These are phyloP conservation scores for Platycnemis pennipes DNA, from an alignment of 2,888 invertebrate genomes.

Conservation along the genomic window DNA sequence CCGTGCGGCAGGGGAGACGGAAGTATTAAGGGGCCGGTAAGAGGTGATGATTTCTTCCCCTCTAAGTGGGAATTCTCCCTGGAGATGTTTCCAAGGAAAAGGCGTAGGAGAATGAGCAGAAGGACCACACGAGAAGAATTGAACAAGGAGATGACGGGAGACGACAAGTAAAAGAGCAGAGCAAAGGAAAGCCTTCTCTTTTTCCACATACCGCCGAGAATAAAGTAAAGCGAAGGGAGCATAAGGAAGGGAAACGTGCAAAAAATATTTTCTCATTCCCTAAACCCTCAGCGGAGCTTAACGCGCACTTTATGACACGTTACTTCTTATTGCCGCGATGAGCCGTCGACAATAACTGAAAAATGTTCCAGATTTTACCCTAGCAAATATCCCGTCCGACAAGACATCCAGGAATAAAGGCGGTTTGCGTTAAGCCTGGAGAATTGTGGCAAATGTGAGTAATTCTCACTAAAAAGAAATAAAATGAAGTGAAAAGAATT, in stretches of 20 bases:
- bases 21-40: neutral
- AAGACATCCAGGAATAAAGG: neutral
- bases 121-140: neutral
- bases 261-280: neutral
- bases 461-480: neutral
- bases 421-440: neutral
- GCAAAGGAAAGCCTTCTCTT: neutral
- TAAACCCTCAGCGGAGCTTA: neutral
- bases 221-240: neutral
- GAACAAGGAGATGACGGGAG: neutral
- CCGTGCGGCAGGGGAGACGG: neutral
- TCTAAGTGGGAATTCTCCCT: neutral
- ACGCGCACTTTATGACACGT: neutral
- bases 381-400: neutral
- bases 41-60: neutral
- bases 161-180: neutral
- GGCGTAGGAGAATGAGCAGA: neutral
- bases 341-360: slow-evolving; percentile 18
- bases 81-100: neutral
- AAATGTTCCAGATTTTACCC: neutral
- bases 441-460: neutral
- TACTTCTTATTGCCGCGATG: neutral
- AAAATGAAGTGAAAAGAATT: neutral
- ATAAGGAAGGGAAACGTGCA: neutral
- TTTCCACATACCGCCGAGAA: neutral